Evolutionary conservation across 2,888 invertebrate genomes (phyloP).

Genomic region (Aquatica leii): DNA sequence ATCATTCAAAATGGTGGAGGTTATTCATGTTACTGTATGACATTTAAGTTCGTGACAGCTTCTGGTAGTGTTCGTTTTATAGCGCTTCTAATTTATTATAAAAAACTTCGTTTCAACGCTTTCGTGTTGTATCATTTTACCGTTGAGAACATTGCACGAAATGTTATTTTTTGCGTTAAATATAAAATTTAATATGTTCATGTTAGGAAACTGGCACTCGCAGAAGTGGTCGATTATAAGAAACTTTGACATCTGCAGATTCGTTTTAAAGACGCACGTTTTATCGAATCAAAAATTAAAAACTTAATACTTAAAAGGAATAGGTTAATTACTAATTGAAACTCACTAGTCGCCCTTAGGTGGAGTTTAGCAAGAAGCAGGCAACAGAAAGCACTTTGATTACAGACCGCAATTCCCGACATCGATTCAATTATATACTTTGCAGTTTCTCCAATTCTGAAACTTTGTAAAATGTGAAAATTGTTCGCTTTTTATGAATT

Average conservation of each 20-base stretch:
- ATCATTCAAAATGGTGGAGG: too few relatives aligned
- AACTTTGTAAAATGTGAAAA: conserved; percentile 47
- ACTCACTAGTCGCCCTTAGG: conserved; percentile 44
- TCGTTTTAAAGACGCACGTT: too few relatives aligned
- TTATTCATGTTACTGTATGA: background rate
- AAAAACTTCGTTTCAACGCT: conserved; percentile 2
- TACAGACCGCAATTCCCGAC: conserved; percentile 50
- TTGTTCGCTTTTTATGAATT: conserved; percentile 44
- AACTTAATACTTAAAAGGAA: background rate
- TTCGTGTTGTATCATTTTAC: conserved; percentile 1
- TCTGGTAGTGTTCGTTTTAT: conserved; percentile 7
- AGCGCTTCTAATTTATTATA: conserved; percentile 8
- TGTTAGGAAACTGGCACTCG: background rate
- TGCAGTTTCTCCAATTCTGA: conserved; percentile 45
- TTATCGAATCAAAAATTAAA: too few relatives aligned
- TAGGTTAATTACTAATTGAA: conserved; percentile 42
- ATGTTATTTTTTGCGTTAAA: too few relatives aligned
- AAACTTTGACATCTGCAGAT: too few relatives aligned
- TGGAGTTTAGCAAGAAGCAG: conserved; percentile 39
- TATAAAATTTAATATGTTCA: background rate
- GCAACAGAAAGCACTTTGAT: conserved; percentile 48
- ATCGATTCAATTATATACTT: conserved; percentile 50
- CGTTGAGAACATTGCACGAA: too few relatives aligned
- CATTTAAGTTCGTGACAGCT: conserved; percentile 1
- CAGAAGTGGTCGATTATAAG: too few relatives aligned